These are phyloP conservation scores for Caranx melampygus DNA, from an alignment of 2,113 vertebrate species.

Conservation along the genomic window DNA sequence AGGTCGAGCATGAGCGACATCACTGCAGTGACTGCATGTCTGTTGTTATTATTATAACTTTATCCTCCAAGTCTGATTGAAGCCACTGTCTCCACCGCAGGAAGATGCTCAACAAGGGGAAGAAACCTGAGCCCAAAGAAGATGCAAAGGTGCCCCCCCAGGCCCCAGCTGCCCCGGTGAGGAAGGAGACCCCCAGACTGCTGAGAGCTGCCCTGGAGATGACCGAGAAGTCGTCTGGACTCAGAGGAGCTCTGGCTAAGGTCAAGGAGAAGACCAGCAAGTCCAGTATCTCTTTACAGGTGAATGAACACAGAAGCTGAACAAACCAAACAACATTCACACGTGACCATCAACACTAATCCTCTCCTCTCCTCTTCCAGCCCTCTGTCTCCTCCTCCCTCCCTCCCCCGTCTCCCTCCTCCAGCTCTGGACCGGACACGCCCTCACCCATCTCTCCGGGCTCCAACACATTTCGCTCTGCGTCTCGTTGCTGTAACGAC, in stretches of 20 bases:
- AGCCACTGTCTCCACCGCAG: slow-evolving; percentile 72
- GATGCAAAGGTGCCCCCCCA: slow-evolving; percentile 57
- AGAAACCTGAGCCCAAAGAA: slow-evolving; percentile 85
- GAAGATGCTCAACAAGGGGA: slow-evolving; percentile 91
- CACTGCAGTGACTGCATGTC: neutral
- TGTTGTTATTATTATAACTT: neutral
- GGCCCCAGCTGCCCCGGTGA: slow-evolving; percentile 81
- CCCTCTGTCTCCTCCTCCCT: slow-evolving; percentile 74
- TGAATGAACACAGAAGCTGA: slow-evolving; percentile 29
- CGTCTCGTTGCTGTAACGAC: slow-evolving; percentile 32
- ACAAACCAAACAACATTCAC: neutral
- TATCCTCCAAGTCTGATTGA: neutral
- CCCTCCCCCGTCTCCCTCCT: slow-evolving; percentile 67
- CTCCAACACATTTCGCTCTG: slow-evolving; percentile 70
- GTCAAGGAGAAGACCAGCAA: slow-evolving; percentile 87
- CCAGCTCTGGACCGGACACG: slow-evolving; percentile 57
- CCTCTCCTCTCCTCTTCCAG: slow-evolving; percentile 63
- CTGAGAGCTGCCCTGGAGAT: slow-evolving; percentile 89
- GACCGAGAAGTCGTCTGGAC: slow-evolving; percentile 81
- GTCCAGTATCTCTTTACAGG: slow-evolving; percentile 83
- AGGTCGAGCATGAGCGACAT: slow-evolving; percentile 79
- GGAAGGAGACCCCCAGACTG: slow-evolving; percentile 89
- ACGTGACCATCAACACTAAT: neutral
- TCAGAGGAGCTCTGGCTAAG: slow-evolving; percentile 83
- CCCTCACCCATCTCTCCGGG: slow-evolving; percentile 72